These are phyloP conservation scores for Rallus crepitans DNA, from an alignment of 2,797 vertebrate genomes.

Conservation along the genomic window DNA sequence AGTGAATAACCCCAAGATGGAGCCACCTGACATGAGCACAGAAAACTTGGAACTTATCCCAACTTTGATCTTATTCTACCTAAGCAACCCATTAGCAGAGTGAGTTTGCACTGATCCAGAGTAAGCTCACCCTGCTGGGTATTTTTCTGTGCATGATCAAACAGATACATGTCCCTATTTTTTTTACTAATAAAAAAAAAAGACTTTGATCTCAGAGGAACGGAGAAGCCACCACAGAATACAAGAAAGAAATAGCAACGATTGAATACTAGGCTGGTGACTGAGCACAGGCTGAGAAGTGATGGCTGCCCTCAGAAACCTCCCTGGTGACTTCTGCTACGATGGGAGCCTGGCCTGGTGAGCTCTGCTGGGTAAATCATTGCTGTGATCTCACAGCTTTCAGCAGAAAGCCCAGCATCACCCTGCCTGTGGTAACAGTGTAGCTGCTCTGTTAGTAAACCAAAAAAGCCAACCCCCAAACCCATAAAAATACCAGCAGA, in stretches of 20 bases:
- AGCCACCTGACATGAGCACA: slow-evolving; percentile 1
- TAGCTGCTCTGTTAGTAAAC: slow-evolving; percentile 37
- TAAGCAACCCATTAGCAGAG: slow-evolving; percentile 23
- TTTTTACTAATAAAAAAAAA: slow-evolving; percentile 13
- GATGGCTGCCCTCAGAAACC: neutral
- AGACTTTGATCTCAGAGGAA: slow-evolving; percentile 32
- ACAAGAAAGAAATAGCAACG: slow-evolving; percentile 11
- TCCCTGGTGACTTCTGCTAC: neutral
- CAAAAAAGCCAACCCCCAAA: neutral
- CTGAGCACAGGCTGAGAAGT: neutral
- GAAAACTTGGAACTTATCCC: slow-evolving; percentile 14
- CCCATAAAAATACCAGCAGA: slow-evolving; percentile 17
- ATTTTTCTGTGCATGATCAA: slow-evolving; percentile 28
- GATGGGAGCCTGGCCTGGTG: neutral
- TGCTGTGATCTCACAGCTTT: neutral
- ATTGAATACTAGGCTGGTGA: slow-evolving; percentile 3
- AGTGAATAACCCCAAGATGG: slow-evolving; percentile 1
- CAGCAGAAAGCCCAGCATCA: slow-evolving; percentile 36
- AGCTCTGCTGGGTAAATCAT: slow-evolving; percentile 28
- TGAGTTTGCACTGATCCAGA: neutral
- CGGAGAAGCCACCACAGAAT: slow-evolving; percentile 8
- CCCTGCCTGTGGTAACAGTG: neutral
- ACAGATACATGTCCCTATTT: neutral
- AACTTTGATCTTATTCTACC: slow-evolving; percentile 43
- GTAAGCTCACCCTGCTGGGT: neutral